Base-by-base conservation (phyloP, 2,113 vertebrate genomes). In the Mionectes macconnelli region DNA sequence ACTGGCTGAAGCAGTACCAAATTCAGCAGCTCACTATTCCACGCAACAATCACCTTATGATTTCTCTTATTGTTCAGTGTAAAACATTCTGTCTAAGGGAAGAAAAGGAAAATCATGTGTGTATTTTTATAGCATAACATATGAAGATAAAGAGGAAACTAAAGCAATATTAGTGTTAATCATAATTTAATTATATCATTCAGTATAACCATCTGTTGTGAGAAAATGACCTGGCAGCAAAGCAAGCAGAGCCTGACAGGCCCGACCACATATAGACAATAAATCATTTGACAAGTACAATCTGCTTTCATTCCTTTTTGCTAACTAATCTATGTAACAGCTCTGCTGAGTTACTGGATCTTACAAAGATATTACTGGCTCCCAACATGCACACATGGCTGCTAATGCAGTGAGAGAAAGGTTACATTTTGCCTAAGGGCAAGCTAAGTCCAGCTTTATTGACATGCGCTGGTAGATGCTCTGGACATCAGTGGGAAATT, bases 211-310 rank as follows among this genome's bases (percentile, higher is more conserved):
- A 87, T 92, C 57, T 89, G 89, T 81, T 94, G 59, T 66, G 95
- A 94, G 57, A 93, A 96, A 96, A 92, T 75, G 57, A 83, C 68
- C 73, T 35, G 63, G 91, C 60, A 90, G 56, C 45, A 83, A 89
- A 93, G 14, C 7, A 91, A 91, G 37, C 50, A 75, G 21, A 90
- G 49, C 52, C 42, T 94, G 60, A 86, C 53, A 89, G 67, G 17
- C 73, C 37, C 79, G 57, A 50, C 62, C 89, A 8, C 72, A 55
- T 59, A 62, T 39, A 94, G 91, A 84, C 79, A 94, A 93, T 92
- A 85, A 92, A 89, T 93, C 77, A 77, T 89, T 95, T 94, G 91
- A 93, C 60, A 94, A 96, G 95, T 80, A 77, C 85, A 96, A 89
- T 91, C 69, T 90, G 83, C 60, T 88, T 93, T 93, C 70, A 55